These are phyloP conservation scores for Hormiphora californensis DNA, from an alignment of 37 sponge, comb jelly and placozoan genomes.

Conservation along the genomic window DNA sequence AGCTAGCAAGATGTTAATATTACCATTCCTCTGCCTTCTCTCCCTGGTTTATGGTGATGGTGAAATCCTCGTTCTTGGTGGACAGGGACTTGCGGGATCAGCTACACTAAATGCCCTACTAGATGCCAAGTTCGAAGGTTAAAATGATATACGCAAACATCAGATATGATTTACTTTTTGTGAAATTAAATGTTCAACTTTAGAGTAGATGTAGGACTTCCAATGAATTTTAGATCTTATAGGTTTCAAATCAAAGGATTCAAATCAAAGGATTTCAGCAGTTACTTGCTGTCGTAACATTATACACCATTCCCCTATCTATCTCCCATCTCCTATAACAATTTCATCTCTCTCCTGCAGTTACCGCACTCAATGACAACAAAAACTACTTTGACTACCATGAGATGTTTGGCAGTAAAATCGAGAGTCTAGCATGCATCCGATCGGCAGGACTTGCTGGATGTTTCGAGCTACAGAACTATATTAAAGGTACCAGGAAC, in stretches of 20 bases:
- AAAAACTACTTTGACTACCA: slow-evolving; percentile 25
- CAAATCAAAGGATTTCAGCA: too few relatives aligned
- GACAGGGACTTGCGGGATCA: slow-evolving; percentile 49
- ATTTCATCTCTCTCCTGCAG: not conserved
- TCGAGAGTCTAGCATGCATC: not conserved
- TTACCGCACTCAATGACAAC: slow-evolving; percentile 9
- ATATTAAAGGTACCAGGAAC: too few relatives aligned
- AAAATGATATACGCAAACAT: not conserved
- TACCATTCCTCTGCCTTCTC: too few relatives aligned
- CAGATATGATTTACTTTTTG: too few relatives aligned
- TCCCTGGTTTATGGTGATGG: too few relatives aligned
- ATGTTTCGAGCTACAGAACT: slow-evolving; percentile 43
- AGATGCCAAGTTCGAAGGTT: not conserved
- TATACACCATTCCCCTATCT: not conserved
- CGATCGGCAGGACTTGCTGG: not conserved
- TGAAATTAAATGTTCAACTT: too few relatives aligned
- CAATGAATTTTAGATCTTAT: too few relatives aligned
- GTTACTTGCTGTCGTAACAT: too few relatives aligned
- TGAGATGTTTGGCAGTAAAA: not conserved
- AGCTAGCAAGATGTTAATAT: too few relatives aligned
- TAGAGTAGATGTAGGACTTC: too few relatives aligned
- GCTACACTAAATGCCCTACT: slow-evolving; percentile 17
- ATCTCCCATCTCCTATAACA: not conserved
- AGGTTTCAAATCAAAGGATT: too few relatives aligned
- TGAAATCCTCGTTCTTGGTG: slow-evolving; percentile 25